Base-by-base conservation (phyloP, 2,113 vertebrate species). In the Siphamia tubifer region DNA sequence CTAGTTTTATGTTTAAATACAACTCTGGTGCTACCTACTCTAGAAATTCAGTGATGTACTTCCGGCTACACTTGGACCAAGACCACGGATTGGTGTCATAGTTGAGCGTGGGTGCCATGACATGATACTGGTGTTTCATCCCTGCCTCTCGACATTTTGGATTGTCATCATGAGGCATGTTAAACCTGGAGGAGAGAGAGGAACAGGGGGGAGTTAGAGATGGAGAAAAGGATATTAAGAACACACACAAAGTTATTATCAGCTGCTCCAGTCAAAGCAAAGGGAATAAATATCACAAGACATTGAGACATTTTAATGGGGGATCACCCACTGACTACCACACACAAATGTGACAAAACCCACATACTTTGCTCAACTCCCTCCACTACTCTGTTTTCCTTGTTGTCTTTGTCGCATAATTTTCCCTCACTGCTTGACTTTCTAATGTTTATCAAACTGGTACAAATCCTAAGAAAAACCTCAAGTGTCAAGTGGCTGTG, bases 1-100 rank as follows among this genome's bases (percentile, higher is more conserved):
- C 40, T 15, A 15, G n/a, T 49, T 64, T 12, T n/a, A 21, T 54
- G 47, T 8, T 4, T 8, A 5, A 57, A 32, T 38, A 13, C 0
- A 52, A 19, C 64, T 19, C 5, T 13, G 48, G 19, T 17, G 43
- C 72, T 66, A 97, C 96, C 82, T 92, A 98, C 97, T 98, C 97
- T 21, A 99, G 92, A 85, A 99, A 99, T 78, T 98, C 96, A 0
- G 97, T 98, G 83, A 99, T 97, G 57, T 98, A 96, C 83, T 98
- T 99, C 88, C 96, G 95, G 85, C 97, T 99, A 86, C 97, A 99
- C 78, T 95, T 96, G 83, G 97, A 99, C 97, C 97, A 99, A 23
- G 95, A 95, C 97, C 97, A 99, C 35, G 97, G 97, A 72, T 89
- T 96, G 35, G 96, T 97, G 74, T 98, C 93, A 10, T 98, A 96